Evolutionary conservation across 2,113 vertebrate genomes (phyloP).

Genomic region (Uria lomvia): DNA sequence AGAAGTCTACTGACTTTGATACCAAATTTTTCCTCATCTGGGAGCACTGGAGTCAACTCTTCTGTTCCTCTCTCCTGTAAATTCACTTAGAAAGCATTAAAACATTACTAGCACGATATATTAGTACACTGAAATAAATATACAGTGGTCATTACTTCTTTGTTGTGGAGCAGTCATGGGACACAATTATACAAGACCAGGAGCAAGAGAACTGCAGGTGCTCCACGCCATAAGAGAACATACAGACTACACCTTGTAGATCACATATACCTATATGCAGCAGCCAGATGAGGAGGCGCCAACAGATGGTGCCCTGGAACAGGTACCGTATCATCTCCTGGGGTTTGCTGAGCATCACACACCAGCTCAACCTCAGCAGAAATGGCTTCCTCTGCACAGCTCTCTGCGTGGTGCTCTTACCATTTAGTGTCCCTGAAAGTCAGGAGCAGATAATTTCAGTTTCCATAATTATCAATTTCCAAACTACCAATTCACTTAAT

Average conservation of each 20-base stretch:
- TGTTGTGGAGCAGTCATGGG: background rate
- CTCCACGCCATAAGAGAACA: background rate
- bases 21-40: background rate
- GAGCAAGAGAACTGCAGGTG: background rate
- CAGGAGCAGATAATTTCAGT: background rate
- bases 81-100: background rate
- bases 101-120: background rate
- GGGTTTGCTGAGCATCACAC: background rate
- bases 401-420: background rate
- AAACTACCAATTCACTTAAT: background rate
- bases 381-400: background rate
- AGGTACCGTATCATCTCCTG: background rate
- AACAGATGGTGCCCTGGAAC: slow-evolving; percentile 3
- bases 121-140: background rate
- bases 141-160: background rate
- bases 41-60: background rate
- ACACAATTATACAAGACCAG: background rate
- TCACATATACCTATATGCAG: background rate
- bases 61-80: background rate
- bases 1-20: background rate
- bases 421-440: background rate
- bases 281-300: background rate
- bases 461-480: background rate
- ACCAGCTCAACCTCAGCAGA: background rate
- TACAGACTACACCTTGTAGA: background rate